phyloP scores from a whole-genome alignment of 2,888 invertebrate genomes.

The Drosophila demipolita region DNA sequence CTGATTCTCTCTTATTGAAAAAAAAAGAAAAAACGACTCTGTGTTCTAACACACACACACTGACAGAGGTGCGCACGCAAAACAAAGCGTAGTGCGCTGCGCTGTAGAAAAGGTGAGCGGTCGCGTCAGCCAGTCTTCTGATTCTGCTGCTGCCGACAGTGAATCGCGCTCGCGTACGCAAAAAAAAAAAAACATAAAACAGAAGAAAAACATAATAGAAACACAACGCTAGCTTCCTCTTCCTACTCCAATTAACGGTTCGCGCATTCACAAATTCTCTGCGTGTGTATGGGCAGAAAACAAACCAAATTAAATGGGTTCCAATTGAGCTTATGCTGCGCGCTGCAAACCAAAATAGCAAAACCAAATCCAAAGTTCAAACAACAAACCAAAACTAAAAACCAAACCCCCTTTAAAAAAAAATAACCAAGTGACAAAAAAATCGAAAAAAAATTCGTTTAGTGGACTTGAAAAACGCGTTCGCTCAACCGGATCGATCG shows the following conservation, averaged over 20 bases:
- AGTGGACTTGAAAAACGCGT: slow-evolving; percentile 80
- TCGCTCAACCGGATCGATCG: slow-evolving; percentile 59
- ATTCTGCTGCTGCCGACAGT: slow-evolving; percentile 74
- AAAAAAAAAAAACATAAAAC: slow-evolving; percentile 29
- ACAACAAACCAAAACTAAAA: slow-evolving; percentile 5
- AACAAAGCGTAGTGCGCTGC: slow-evolving; percentile 69
- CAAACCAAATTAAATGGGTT: slow-evolving; percentile 49
- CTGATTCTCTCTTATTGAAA: slow-evolving; percentile 26
- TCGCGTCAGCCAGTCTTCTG: slow-evolving; percentile 77
- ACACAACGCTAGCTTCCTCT: slow-evolving; percentile 58
- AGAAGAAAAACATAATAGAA: slow-evolving; percentile 29
- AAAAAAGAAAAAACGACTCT: slow-evolving; percentile 19
- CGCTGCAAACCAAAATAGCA: slow-evolving; percentile 26
- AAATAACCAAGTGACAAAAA: slow-evolving; percentile 61
- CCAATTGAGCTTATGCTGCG: slow-evolving; percentile 50
- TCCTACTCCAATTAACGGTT: slow-evolving; percentile 62
- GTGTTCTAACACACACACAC: slow-evolving; percentile 53
- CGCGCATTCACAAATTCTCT: slow-evolving; percentile 35
- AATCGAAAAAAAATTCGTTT: slow-evolving; percentile 29
- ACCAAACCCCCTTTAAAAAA: slow-evolving; percentile 25
- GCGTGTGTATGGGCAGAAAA: slow-evolving; percentile 14
- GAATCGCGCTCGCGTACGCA: slow-evolving; percentile 68
- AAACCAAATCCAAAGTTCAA: slow-evolving; percentile 13
- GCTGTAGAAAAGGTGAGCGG: slow-evolving; percentile 77
- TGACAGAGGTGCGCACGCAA: slow-evolving; percentile 26